Evolutionary conservation across 1,140 invertebrate species (phyloP).

Genomic region (Macrobrachium rosenbergii): DNA sequence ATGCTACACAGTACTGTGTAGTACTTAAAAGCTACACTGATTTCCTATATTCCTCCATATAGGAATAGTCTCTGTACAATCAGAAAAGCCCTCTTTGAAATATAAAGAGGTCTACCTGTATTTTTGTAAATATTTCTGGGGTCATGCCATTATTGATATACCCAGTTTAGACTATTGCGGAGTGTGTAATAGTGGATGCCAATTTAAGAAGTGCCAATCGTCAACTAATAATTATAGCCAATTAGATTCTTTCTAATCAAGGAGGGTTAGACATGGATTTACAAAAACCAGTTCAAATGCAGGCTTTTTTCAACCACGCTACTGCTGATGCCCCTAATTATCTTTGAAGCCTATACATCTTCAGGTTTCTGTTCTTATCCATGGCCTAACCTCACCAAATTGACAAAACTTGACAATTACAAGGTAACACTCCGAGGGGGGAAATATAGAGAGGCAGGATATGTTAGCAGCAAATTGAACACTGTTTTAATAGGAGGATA

Average conservation of each 20-base stretch:
- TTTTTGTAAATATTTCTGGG: constrained; percentile 45
- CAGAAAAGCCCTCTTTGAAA: constrained; percentile 56
- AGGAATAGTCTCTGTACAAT: constrained; percentile 52
- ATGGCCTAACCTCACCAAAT: not conserved
- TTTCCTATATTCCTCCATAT: constrained; percentile 57
- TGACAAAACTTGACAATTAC: not conserved
- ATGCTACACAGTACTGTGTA: constrained; percentile 52
- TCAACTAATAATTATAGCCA: constrained; percentile 2
- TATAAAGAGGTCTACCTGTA: constrained; percentile 61
- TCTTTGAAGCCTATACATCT: not conserved
- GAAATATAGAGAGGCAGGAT: constrained; percentile 43
- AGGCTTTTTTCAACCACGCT: not conserved
- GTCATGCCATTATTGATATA: constrained; percentile 31
- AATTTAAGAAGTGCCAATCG: constrained; percentile 36
- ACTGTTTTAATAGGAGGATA: not conserved
- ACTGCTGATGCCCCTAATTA: constrained; percentile 38
- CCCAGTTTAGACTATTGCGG: constrained; percentile 39
- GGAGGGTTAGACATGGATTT: not conserved
- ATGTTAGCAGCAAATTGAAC: not conserved
- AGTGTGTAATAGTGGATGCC: not conserved
- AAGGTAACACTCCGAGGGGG: constrained; percentile 54
- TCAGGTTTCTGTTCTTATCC: not conserved
- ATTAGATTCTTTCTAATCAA: not conserved
- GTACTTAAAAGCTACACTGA: constrained; percentile 12
- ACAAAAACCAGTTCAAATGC: not conserved